Base-by-base conservation (phyloP, 2,888 invertebrate genomes). In the Galerucella nymphaeae region DNA sequence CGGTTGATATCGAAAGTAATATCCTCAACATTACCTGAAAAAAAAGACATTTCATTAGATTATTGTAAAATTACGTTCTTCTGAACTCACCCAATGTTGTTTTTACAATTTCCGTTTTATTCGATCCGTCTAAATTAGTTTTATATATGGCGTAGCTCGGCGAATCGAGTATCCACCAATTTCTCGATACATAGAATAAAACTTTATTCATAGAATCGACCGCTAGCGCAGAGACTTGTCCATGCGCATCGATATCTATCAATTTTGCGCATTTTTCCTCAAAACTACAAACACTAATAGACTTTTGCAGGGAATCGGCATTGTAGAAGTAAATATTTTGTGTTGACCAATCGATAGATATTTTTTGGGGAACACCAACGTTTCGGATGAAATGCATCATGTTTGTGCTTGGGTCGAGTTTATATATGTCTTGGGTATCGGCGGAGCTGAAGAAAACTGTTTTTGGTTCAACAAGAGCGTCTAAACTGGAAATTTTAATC, bases 291-390 rank as follows among this genome's bases (percentile, higher is more conserved):
- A 86, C 80, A 41, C 79, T 81, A 53, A 86, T 84, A 0, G 86
- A 80, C 71, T 81, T 82, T 0, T 73, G 66, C 13, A 59, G 64
- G 5, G 78, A 84, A 61, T 83, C 83, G 42, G 86, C 85, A 0
- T 85, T 83, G 71, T 90, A 89, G 77, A 91, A 91, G 84, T 94
- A 95, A 0, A 93, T 87, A 81, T 93, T 93, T 13, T 90, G 89
- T 0, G 93, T 91, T 30, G 91, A 85, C 94, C 94, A 95, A 80
- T 95, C 95, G 2, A 93, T 88, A 0, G 92, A 89, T 53, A 95
- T 82, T 85, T 91, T 87, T 58, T 85, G 84, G 0, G 90, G 90
- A 72, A 84, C 84, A 0, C 89, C 89, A 14, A 90, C 83, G 16
- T 87, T 84, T 3, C 84, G 81, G 9, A 90, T 81, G 64, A 82